Evolutionary conservation across 1,140 invertebrate species (phyloP).

Genomic region (Bursaphelenchus mucronatus): DNA sequence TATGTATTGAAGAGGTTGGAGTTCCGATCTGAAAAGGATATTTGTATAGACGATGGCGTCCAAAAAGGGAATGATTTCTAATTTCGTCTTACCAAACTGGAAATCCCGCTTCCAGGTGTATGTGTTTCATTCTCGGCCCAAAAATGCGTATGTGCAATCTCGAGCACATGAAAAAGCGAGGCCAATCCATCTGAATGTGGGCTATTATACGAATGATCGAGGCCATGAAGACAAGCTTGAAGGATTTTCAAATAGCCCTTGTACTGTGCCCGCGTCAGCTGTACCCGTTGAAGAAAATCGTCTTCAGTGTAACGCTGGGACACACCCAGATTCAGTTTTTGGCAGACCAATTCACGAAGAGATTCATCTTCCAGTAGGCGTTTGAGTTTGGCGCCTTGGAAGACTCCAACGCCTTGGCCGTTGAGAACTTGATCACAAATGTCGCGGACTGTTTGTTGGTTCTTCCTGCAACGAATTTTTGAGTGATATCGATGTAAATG

Average conservation of each 20-base stretch:
- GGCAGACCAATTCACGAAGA: slow-evolving; percentile 89
- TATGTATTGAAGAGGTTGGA: slow-evolving; percentile 43
- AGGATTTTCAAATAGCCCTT: slow-evolving; percentile 92
- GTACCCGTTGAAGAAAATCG: slow-evolving; percentile 58
- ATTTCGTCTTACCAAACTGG: slow-evolving; percentile 56
- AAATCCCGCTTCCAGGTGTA: slow-evolving; percentile 52
- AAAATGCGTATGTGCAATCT: slow-evolving; percentile 96
- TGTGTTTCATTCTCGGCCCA: slow-evolving; percentile 74
- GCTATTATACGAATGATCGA: slow-evolving; percentile 85
- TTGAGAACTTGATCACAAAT: slow-evolving; percentile 82
- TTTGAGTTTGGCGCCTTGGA: slow-evolving; percentile 85
- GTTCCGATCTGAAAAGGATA: slow-evolving; percentile 41
- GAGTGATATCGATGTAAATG: slow-evolving; percentile 18
- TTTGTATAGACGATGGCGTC: slow-evolving; percentile 2
- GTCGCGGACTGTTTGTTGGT: slow-evolving; percentile 69
- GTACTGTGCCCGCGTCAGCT: slow-evolving; percentile 79
- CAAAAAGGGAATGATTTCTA: neutral
- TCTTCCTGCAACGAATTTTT: slow-evolving; percentile 63
- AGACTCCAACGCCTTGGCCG: slow-evolving; percentile 93
- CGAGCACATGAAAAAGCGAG: slow-evolving; percentile 72
- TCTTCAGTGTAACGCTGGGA: slow-evolving; percentile 74
- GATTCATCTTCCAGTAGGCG: slow-evolving; percentile 99
- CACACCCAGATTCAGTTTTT: slow-evolving; percentile 86
- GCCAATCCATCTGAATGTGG: slow-evolving; percentile 93
- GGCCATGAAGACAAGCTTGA: slow-evolving; percentile 78